Percentiles rank a stretch among this genome's conserved stretches.
Conservation (phyloP, 2,113 vertebrate genomes). For the Sminthopsis crassicaudata region DNA sequence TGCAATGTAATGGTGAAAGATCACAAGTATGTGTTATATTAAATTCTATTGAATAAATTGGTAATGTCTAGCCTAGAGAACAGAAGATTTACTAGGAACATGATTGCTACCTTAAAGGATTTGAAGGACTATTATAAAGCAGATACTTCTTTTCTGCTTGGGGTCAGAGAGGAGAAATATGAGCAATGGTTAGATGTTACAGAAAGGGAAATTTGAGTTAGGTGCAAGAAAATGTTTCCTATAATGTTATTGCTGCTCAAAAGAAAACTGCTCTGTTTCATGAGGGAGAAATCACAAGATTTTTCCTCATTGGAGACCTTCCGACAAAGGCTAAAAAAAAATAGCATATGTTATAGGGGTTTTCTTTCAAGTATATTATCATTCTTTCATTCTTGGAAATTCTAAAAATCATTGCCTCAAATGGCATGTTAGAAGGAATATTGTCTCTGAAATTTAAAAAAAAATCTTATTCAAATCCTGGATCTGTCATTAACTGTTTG, state of each 20-base stretch:
- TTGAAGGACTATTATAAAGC: background rate
- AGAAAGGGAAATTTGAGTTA: background rate
- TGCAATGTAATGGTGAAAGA: background rate
- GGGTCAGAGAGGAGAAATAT: background rate
- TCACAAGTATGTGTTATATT: background rate
- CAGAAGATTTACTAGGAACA: background rate
- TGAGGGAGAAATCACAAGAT: background rate
- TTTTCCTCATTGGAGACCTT: background rate
- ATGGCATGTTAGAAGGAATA: background rate
- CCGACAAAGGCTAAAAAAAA: background rate
- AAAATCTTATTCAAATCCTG: background rate
- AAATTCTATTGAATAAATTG: background rate
- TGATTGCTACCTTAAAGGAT: background rate
- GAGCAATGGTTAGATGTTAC: background rate
- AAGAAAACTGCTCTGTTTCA: background rate
- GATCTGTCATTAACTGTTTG: background rate
- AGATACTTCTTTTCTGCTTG: background rate
- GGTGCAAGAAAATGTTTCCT: background rate
- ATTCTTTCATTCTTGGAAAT: background rate
- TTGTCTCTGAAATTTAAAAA: background rate
- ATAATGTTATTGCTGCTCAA: background rate
- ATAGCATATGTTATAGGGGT: background rate
- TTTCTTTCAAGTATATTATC: background rate
- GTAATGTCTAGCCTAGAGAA: background rate
- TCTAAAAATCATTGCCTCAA: background rate